Conservation (phyloP, 23 tunicate genomes). For the Pegea sp. region DNA sequence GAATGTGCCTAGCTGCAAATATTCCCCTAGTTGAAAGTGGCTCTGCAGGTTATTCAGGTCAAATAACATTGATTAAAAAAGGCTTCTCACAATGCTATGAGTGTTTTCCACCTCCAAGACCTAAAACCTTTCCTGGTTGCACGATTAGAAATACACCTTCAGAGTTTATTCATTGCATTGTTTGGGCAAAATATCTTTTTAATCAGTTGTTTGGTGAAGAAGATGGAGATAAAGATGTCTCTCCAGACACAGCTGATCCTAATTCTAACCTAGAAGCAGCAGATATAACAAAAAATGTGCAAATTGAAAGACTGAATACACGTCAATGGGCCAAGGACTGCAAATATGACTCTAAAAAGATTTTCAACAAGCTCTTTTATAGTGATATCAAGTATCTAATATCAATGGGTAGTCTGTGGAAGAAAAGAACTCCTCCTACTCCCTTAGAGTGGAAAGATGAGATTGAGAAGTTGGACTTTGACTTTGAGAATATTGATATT, state of each 20-base stretch:
- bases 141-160: constrained; percentile 97
- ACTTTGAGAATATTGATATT: constrained; percentile 6
- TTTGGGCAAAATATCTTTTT: constrained; percentile 93
- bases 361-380: constrained; percentile 56
- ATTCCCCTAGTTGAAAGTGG: constrained; percentile 91
- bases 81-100: constrained; percentile 77
- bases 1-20: constrained; percentile 76
- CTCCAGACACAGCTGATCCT: constrained; percentile 80
- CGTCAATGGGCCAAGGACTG: constrained; percentile 64
- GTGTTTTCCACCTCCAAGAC: constrained; percentile 73
- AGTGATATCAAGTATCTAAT: constrained; percentile 54
- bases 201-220: constrained; percentile 94
- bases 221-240: constrained; percentile 94
- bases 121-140: constrained; percentile 84
- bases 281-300: not conserved
- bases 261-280: not conserved
- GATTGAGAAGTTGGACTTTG: not conserved
- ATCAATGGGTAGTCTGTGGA: constrained; percentile 84
- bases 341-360: constrained; percentile 28
- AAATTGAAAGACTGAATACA: constrained; percentile 31
- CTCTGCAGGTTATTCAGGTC: constrained; percentile 84
- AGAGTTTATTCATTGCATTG: constrained; percentile 81
- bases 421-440: constrained; percentile 32
- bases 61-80: constrained; percentile 58
- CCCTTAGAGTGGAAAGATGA: constrained; percentile 30